phyloP scores from a whole-genome alignment of 2,888 invertebrate species.

The Rambutsinella grinnellia region DNA sequence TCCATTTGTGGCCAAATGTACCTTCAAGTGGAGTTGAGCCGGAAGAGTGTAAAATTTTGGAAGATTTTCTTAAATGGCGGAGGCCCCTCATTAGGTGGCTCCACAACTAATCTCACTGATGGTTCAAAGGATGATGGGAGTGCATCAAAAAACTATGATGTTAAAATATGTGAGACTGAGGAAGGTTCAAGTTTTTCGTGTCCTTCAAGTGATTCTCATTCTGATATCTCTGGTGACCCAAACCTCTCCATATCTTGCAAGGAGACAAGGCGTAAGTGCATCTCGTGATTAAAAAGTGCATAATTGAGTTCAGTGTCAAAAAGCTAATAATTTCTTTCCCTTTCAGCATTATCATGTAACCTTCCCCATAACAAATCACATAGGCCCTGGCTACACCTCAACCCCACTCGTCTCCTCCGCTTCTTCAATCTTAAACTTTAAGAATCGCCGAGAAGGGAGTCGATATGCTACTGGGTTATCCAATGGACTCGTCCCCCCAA shows the following conservation, averaged over 20 bases:
- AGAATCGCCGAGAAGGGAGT: too few species aligned
- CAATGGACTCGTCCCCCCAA: too few species aligned
- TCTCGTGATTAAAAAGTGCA: not conserved
- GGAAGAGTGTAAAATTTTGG: constrained; percentile 16
- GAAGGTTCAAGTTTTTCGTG: not conserved
- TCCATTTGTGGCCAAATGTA: constrained; percentile 24
- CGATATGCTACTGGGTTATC: too few species aligned
- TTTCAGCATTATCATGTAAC: constrained; percentile 20
- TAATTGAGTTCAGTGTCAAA: not conserved
- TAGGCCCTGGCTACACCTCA: constrained; percentile 1
- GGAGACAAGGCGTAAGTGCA: constrained; percentile 21
- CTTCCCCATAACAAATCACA: constrained; percentile 14
- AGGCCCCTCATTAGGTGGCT: too few species aligned
- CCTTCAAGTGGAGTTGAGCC: constrained; percentile 8
- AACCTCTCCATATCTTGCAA: constrained; percentile 23
- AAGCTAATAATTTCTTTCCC: not conserved
- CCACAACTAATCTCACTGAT: not conserved
- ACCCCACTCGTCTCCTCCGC: too few species aligned
- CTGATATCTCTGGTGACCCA: constrained; percentile 12
- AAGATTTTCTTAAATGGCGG: constrained; percentile 26
- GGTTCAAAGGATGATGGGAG: constrained; percentile 11
- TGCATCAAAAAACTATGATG: constrained; percentile 16
- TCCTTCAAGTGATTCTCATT: constrained; percentile 10
- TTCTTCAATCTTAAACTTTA: too few species aligned
- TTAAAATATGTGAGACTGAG: constrained; percentile 33